Evolutionary conservation across 2,888 invertebrate genomes (phyloP).

Genomic region (Podotricha telesiphe): DNA sequence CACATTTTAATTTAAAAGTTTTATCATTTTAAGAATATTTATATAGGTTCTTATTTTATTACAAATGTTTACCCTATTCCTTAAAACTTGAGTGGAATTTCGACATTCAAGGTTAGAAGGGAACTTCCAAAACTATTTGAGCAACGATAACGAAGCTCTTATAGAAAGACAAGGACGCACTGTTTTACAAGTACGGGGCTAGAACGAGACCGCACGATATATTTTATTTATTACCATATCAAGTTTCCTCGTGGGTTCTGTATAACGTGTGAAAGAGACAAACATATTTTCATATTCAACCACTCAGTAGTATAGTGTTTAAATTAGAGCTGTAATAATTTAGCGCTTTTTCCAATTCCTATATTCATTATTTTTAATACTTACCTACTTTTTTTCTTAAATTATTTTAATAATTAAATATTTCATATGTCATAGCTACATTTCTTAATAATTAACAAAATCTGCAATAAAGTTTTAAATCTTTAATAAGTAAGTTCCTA

Average conservation of each 20-base stretch:
- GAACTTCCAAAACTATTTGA: constrained; percentile 78
- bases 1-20: constrained; percentile 7
- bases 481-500: too few species aligned
- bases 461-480: neutral
- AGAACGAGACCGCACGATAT: constrained; percentile 58
- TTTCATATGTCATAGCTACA: too few species aligned
- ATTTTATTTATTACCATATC: constrained; percentile 80
- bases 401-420: too few species aligned
- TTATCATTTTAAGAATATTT: constrained; percentile 20
- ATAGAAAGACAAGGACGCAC: constrained; percentile 47
- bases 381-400: neutral
- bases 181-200: constrained; percentile 43
- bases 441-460: too few species aligned
- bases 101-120: constrained; percentile 74
- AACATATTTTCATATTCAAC: constrained; percentile 52
- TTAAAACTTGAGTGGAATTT: constrained; percentile 57
- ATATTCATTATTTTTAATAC: too few species aligned
- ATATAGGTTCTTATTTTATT: constrained; percentile 14
- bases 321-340: neutral
- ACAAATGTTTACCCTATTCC: constrained; percentile 36
- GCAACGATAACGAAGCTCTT: constrained; percentile 69
- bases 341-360: neutral
- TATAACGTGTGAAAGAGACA: constrained; percentile 63
- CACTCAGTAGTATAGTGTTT: constrained; percentile 38
- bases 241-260: constrained; percentile 63